Evolutionary conservation across 2,113 vertebrate species (phyloP), one percentile per base, ranked within the genome.

Genomic region (Equus quagga): DNA sequence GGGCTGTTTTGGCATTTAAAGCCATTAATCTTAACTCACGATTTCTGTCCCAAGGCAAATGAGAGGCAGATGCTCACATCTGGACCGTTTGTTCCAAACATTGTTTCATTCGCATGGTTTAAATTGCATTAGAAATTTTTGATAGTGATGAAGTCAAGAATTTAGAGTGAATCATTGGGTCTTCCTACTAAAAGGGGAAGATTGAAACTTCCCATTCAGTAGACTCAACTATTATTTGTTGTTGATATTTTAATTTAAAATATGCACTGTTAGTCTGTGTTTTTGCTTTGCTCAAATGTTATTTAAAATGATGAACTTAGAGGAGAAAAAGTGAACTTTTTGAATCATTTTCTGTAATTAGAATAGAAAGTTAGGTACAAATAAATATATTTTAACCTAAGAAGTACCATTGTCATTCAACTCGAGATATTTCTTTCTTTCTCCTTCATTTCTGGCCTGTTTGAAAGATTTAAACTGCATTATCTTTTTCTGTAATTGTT

Each of bases 61-160:
- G 93, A 98, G 96, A 98, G 88, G 93, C 98, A 98, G 97, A 98
- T 99, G 98, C 98, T 98, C 95, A 98, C 98, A 98, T 98, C 98
- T 98, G 97, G 97, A 98, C 96, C 91, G 92, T 97, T 97, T 97
- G 96, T 97, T 97, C 89, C 62, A 3, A 70, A 93, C 89, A 7
- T 87, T 44, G 17, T 96, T 98, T 95, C 2, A 1, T 96, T 98
- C 4, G 0, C 46, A 97, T 96, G 89, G 92, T 96, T 98, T 88
- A 94, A 94, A 96, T 85, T 97, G 21, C 46, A 70, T 18, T 90
- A 54, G 0, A 97, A 98, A 96, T 92, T 94, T 97, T 98, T 96
- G 72, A 62, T 94, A 64, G 96, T 97, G 85, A 69, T 56, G 6
- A 93, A 90, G 23, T 93, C 28, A 93, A 26, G 69, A 96, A 93